Conservation (phyloP, 2,888 invertebrate genomes). For the Drosophila falleni region DNA sequence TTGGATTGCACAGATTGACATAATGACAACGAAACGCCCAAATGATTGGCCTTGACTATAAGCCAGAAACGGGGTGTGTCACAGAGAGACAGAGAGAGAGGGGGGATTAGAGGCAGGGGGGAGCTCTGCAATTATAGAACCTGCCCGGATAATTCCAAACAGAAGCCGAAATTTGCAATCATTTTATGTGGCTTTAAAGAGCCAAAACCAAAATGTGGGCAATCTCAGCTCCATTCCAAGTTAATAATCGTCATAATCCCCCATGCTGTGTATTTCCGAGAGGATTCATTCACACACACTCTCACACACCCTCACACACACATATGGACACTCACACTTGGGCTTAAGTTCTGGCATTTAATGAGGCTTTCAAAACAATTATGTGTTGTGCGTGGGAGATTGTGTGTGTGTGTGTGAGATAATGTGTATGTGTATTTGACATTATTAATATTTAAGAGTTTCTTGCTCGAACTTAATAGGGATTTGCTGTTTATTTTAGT, state of each 20-base stretch:
- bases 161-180: constrained; percentile 55
- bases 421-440: constrained; percentile 42
- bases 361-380: constrained; percentile 81
- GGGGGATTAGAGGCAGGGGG: too few relatives aligned
- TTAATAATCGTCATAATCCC: constrained; percentile 76
- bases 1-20: constrained; percentile 68
- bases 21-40: constrained; percentile 78
- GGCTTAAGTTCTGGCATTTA: constrained; percentile 77
- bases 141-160: constrained; percentile 67
- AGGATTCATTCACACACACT: constrained; percentile 10
- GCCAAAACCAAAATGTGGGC: constrained; percentile 30
- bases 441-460: constrained; percentile 73
- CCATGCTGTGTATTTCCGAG: constrained; percentile 40
- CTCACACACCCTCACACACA: constrained; percentile 20
- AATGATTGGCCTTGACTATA: constrained; percentile 71
- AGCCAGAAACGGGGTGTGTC: background rate
- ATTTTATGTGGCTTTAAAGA: constrained; percentile 69
- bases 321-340: constrained; percentile 19
- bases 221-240: constrained; percentile 50
- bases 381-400: constrained; percentile 44
- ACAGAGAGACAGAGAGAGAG: background rate
- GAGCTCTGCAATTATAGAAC: constrained; percentile 65
- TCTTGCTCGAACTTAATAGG: constrained; percentile 36
- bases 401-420: constrained; percentile 22
- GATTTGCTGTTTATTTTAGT: constrained; percentile 31